phyloP scores from a whole-genome alignment of 1,140 invertebrate genomes.

The Globodera rostochiensis region DNA sequence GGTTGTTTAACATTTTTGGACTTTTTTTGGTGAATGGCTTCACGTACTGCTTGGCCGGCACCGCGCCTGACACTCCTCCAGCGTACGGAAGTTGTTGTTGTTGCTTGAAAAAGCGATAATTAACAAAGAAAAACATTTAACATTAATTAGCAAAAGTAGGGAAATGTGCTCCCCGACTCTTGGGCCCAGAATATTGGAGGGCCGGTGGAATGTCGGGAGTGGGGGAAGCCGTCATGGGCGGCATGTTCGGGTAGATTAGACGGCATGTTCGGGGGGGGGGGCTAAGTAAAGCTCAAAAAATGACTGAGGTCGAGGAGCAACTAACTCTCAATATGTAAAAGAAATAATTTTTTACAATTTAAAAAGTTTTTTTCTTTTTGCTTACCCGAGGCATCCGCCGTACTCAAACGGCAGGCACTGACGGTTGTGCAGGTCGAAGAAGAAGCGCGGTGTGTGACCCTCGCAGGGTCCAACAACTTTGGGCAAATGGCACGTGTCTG shows the following conservation, averaged over 20 bases:
- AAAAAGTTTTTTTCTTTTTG: background rate
- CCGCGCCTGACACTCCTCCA: slow-evolving; percentile 51
- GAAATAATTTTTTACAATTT: background rate
- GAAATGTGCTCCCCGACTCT: no score
- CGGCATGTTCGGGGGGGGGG: no score
- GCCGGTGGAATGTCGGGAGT: no score
- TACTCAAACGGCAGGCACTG: slow-evolving; percentile 74
- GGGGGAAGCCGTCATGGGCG: no score
- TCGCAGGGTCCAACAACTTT: slow-evolving; percentile 80
- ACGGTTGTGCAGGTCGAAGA: slow-evolving; percentile 74
- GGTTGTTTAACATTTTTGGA: slow-evolving; percentile 70
- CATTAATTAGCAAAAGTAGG: background rate
- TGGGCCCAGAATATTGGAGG: no score
- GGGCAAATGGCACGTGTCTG: slow-evolving; percentile 77
- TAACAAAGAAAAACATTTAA: background rate
- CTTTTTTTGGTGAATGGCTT: slow-evolving; percentile 67
- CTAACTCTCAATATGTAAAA: background rate
- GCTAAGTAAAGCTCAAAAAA: background rate
- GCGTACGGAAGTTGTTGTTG: slow-evolving; percentile 74
- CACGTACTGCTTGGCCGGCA: slow-evolving; percentile 29
- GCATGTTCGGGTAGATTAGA: no score
- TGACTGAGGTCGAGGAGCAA: background rate
- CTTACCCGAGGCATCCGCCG: slow-evolving; percentile 69
- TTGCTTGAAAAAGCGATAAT: slow-evolving; percentile 72
- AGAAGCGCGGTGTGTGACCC: slow-evolving; percentile 74